A percentile compares a stretch with the other conserved stretches of the same genome.
Evolutionary conservation across 2,888 invertebrate species (phyloP).

Genomic region (Noctua comes): DNA sequence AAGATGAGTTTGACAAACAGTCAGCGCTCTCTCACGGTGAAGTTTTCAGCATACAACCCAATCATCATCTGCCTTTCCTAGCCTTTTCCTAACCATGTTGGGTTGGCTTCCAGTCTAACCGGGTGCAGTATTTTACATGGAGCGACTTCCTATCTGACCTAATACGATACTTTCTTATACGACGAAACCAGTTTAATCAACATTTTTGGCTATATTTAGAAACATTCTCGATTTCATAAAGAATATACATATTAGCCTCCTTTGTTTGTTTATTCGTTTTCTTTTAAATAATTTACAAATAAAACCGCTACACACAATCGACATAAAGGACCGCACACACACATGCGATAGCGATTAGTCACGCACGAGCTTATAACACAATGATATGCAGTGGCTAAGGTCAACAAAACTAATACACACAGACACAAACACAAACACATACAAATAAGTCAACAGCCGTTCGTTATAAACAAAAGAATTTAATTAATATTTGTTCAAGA

Average conservation of each 20-base stretch:
- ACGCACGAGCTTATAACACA: conserved; percentile 64
- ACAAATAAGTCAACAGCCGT: conserved; percentile 58
- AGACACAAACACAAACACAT: conserved; percentile 32
- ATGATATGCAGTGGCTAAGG: conserved; percentile 64
- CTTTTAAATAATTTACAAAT: neutral
- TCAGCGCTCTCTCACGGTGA: neutral
- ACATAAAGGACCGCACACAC: conserved; percentile 23
- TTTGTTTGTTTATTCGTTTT: neutral
- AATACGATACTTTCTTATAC: neutral
- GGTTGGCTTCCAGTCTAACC: neutral
- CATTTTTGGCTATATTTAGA: neutral
- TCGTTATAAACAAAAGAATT: conserved; percentile 63
- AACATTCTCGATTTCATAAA: neutral
- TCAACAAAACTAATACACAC: conserved; percentile 59
- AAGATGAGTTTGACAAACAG: neutral
- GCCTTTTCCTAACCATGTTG: neutral
- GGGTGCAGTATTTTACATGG: neutral
- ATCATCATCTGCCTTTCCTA: neutral
- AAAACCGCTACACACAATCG: conserved; percentile 17
- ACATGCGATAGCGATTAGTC: conserved; percentile 58
- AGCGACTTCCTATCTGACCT: neutral
- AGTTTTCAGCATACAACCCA: neutral
- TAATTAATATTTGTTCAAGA: conserved; percentile 53
- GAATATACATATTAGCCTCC: neutral
- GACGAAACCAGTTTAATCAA: neutral